phyloP scores from a whole-genome alignment of 2,888 invertebrate species.

The Gastrophysa polygoni region DNA sequence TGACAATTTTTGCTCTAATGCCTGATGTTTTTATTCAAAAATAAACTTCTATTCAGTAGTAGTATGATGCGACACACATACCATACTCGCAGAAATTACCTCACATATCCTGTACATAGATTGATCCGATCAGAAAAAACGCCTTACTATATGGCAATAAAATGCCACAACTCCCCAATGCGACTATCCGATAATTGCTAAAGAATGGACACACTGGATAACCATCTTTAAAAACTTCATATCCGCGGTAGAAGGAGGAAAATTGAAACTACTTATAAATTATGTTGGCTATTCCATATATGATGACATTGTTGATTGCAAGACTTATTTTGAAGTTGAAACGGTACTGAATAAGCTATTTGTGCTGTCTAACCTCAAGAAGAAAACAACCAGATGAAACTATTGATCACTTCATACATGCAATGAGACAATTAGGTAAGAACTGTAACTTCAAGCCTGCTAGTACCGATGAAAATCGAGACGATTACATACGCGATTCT shows the following conservation, averaged over 20 bases:
- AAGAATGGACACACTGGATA: neutral
- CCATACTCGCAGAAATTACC: too few species aligned
- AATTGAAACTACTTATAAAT: neutral
- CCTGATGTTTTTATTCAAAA: too few species aligned
- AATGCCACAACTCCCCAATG: too few species aligned
- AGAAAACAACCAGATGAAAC: neutral
- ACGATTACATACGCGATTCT: constrained; percentile 1
- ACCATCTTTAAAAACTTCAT: constrained; percentile 1
- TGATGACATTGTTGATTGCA: neutral
- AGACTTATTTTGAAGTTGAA: neutral
- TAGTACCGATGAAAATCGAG: neutral
- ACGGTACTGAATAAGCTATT: neutral
- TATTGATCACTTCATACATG: neutral
- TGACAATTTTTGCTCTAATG: too few species aligned
- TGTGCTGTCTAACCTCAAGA: neutral
- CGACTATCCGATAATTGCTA: neutral
- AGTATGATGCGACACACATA: too few species aligned
- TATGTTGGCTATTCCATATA: neutral
- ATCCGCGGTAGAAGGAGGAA: neutral
- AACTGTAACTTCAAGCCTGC: neutral
- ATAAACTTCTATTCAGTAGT: too few species aligned
- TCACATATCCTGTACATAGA: too few species aligned
- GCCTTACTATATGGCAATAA: too few species aligned
- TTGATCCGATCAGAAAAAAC: too few species aligned
- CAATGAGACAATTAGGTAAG: neutral